Evolutionary conservation across 2,888 invertebrate genomes (phyloP).

Genomic region (Aspidiotus rigidus): DNA sequence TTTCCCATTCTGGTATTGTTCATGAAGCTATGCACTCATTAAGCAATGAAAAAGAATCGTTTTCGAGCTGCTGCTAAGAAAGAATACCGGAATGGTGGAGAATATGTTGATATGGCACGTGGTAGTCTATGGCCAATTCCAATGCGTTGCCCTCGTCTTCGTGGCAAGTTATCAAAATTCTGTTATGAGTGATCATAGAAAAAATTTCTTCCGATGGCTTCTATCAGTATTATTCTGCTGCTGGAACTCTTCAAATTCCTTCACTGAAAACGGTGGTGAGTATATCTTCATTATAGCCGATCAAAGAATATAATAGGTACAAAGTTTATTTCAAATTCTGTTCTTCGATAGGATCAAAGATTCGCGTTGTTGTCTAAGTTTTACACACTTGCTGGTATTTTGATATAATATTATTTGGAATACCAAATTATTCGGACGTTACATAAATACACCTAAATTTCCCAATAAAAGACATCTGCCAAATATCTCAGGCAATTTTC

Average conservation of each 20-base stretch:
- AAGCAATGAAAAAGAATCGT: slow-evolving; percentile 23
- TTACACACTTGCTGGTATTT: no score
- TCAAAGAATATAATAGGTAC: no score
- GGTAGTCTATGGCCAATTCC: slow-evolving; percentile 31
- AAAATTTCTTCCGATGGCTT: slow-evolving; percentile 37
- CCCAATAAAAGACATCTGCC: no score
- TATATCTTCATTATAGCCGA: not conserved
- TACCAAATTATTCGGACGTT: no score
- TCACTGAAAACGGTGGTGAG: slow-evolving; percentile 27
- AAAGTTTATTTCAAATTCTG: no score
- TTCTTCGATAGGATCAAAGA: no score
- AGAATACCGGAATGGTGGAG: slow-evolving; percentile 31
- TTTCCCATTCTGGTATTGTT: not conserved
- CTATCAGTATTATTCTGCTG: slow-evolving; percentile 37
- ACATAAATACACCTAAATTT: no score
- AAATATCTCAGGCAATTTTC: no score
- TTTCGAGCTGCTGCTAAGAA: slow-evolving; percentile 22
- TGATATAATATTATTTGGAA: no score
- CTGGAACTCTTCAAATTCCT: slow-evolving; percentile 35
- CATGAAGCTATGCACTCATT: slow-evolving; percentile 18
- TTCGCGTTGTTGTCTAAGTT: no score
- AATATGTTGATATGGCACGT: slow-evolving; percentile 35
- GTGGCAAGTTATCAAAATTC: slow-evolving; percentile 34
- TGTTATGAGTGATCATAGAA: slow-evolving; percentile 37
- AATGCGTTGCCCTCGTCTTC: slow-evolving; percentile 32